These are phyloP conservation scores for Mastigias papua DNA, from an alignment of 30 jellyfish, hydroid and myxozoan species.

Conservation along the genomic window DNA sequence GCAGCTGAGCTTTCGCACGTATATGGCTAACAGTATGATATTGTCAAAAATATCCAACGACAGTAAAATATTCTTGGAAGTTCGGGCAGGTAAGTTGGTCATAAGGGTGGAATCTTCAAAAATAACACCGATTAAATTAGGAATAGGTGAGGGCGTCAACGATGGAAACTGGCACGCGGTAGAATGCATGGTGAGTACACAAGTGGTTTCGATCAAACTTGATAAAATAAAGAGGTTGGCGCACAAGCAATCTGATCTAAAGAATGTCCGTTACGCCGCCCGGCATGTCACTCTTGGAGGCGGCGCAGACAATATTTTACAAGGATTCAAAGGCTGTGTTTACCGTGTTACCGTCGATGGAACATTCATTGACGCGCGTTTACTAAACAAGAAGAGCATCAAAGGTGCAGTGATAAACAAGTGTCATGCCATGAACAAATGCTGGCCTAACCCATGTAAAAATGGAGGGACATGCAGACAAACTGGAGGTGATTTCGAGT, in stretches of 20 bases:
- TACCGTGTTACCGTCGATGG: constrained; percentile 83
- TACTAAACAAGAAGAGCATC: constrained; percentile 47
- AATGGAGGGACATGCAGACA: constrained; percentile 89
- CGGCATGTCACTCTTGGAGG: constrained; percentile 90
- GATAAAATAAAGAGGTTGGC: constrained; percentile 51
- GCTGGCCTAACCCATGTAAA: constrained; percentile 96
- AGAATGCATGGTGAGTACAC: constrained; percentile 64
- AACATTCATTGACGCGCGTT: constrained; percentile 72
- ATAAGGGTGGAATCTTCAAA: constrained; percentile 75
- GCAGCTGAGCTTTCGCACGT: constrained; percentile 80
- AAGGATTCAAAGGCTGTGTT: constrained; percentile 94
- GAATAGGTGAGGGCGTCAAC: constrained; percentile 66
- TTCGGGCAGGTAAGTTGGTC: constrained; percentile 69
- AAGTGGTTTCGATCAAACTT: constrained; percentile 40
- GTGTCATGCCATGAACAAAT: constrained; percentile 77
- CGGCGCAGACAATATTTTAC: constrained; percentile 88
- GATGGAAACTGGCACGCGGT: constrained; percentile 98
- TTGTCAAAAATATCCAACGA: constrained; percentile 80
- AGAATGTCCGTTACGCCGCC: constrained; percentile 58
- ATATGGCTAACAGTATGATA: constrained; percentile 73
- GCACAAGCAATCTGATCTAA: constrained; percentile 52
- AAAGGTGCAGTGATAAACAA: constrained; percentile 69
- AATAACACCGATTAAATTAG: constrained; percentile 72
- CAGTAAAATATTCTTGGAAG: constrained; percentile 75
- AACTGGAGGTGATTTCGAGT: constrained; percentile 43